Evolutionary conservation across 92 coral and sea anemone species (phyloP).

Genomic region (Zoanthus solanderi): DNA sequence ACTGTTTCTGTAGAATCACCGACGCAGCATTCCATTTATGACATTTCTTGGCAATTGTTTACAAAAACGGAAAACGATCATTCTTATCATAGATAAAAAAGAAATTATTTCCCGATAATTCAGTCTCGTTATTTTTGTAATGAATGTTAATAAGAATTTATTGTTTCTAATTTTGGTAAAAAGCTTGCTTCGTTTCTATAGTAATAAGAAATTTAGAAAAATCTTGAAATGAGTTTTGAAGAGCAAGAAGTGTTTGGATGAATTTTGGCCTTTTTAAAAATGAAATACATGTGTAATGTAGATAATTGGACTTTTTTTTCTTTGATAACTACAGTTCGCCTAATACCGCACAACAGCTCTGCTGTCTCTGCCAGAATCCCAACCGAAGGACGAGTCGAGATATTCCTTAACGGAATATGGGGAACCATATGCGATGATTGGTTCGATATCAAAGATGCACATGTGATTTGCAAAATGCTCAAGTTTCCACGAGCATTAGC

Average conservation of each 20-base stretch:
- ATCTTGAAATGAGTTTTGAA: no score
- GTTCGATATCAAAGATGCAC: conserved; percentile 27
- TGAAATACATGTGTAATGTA: no score
- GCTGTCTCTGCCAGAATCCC: not conserved
- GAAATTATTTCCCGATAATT: not conserved
- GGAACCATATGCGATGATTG: conserved; percentile 30
- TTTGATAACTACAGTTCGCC: conserved; percentile 23
- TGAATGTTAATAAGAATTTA: no score
- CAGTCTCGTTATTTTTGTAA: not conserved
- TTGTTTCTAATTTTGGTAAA: no score
- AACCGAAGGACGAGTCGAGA: conserved; percentile 28
- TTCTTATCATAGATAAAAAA: not conserved
- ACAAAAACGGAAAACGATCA: no score
- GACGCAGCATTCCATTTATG: no score
- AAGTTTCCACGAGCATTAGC: not conserved
- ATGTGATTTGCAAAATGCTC: conserved; percentile 17
- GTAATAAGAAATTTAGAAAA: no score
- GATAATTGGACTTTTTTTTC: not conserved
- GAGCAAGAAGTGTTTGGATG: no score
- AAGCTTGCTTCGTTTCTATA: no score
- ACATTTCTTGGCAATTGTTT: no score
- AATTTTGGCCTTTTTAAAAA: no score
- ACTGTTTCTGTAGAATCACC: no score
- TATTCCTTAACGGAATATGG: conserved; percentile 19
- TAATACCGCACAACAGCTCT: not conserved